A percentile compares a stretch with the other conserved stretches of the same genome.
phyloP scores from a whole-genome alignment of 2,797 vertebrate species.

The Galagoides demidoff region DNA sequence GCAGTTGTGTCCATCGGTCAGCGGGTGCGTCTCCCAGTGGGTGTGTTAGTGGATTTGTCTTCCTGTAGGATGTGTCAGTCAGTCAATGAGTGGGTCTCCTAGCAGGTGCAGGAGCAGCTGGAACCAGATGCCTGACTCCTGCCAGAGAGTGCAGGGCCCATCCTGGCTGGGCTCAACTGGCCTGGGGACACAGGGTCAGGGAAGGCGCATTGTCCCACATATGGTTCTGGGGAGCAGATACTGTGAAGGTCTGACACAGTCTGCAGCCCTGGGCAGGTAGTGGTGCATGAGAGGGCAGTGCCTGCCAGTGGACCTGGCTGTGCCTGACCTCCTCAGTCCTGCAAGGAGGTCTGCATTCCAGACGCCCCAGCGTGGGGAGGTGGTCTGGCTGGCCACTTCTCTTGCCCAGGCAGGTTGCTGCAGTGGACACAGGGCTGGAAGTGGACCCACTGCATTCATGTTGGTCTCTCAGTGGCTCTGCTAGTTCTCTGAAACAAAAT shows the following conservation, averaged over 20 bases:
- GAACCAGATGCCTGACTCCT: not conserved
- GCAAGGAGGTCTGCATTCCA: too few species aligned
- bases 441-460: too few species aligned
- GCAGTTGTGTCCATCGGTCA: too few species aligned
- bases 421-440: not conserved
- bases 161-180: too few species aligned
- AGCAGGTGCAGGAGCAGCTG: too few species aligned
- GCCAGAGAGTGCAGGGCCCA: not conserved
- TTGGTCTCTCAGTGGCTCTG: not conserved
- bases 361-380: not conserved
- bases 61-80: too few species aligned
- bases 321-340: too few species aligned
- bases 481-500: not conserved
- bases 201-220: not conserved
- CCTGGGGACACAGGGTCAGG: not conserved
- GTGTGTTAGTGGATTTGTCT: too few species aligned
- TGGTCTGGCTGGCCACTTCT: not conserved
- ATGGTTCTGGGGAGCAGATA: not conserved
- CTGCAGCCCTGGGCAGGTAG: not conserved
- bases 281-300: rapidly evolving
- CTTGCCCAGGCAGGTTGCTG: not conserved
- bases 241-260: not conserved
- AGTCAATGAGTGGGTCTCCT: too few species aligned
- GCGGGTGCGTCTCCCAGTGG: too few species aligned
- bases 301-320: too few species aligned